phyloP scores from a whole-genome alignment of 2,113 vertebrate genomes.

The Pterophyllum scalare region DNA sequence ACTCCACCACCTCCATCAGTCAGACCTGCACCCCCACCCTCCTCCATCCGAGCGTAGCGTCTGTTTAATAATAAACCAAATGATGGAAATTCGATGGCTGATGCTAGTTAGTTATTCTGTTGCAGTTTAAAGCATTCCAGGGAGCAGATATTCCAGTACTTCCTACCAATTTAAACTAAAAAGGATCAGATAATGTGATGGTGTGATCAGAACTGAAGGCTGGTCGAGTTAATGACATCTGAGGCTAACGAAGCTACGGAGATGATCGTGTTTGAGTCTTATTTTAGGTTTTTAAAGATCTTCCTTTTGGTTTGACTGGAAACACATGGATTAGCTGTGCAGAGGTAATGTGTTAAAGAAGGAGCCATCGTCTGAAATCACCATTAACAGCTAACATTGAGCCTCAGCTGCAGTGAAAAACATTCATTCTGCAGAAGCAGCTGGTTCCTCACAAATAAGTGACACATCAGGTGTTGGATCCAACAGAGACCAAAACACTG shows the following conservation, averaged over 20 bases:
- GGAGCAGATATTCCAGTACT: neutral
- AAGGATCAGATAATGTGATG: too few species aligned
- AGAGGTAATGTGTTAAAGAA: neutral
- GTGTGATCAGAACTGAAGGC: too few species aligned
- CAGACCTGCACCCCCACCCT: neutral
- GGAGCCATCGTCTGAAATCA: rapidly evolving
- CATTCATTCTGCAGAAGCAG: neutral
- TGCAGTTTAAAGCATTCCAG: neutral
- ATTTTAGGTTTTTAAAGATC: neutral
- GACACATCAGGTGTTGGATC: rapidly evolving
- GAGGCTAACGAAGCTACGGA: too few species aligned
- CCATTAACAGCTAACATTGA: rapidly evolving
- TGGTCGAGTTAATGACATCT: neutral
- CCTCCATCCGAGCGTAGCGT: neutral
- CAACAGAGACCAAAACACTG: neutral
- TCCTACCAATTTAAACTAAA: neutral
- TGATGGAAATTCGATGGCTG: neutral
- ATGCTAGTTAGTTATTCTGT: neutral
- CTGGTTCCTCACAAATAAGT: neutral
- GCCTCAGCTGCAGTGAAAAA: rapidly evolving
- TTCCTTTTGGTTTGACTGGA: neutral
- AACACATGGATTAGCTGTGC: rapidly evolving
- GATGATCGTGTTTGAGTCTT: neutral
- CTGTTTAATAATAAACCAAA: rapidly evolving
- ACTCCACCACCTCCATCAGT: neutral